A percentile compares a stretch with the other conserved stretches of the same genome.
phyloP scores from a whole-genome alignment of 2,888 invertebrate genomes.

The Campoplex capitator region DNA sequence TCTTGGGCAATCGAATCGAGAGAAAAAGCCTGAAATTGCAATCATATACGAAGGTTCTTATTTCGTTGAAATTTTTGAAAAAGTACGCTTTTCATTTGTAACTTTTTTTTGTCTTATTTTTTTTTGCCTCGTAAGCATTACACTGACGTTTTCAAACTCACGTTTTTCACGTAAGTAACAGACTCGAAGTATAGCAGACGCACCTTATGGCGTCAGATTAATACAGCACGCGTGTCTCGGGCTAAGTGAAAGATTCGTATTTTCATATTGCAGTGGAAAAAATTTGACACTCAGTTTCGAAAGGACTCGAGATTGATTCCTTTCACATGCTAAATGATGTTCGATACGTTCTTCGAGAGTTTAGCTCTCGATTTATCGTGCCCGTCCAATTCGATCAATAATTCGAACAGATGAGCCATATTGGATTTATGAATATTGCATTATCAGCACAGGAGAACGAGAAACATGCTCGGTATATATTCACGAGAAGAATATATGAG shows the following conservation, averaged over 20 bases:
- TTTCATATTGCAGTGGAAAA: background rate
- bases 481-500: constrained; percentile 13
- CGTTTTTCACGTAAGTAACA: constrained; percentile 33
- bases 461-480: constrained; percentile 19
- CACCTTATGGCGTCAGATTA: constrained; percentile 52
- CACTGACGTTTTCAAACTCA: background rate
- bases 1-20: constrained; percentile 17
- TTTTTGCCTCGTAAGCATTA: background rate
- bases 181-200: background rate
- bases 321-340: background rate
- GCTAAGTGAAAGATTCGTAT: background rate
- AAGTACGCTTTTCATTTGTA: background rate
- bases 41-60: background rate
- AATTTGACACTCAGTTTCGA: background rate
- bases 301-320: background rate
- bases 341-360: background rate
- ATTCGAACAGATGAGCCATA: constrained; percentile 72
- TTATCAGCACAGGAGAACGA: constrained; percentile 61
- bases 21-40: constrained; percentile 17
- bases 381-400: constrained; percentile 76
- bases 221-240: constrained; percentile 40
- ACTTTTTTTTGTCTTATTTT: no score
- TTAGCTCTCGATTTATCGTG: constrained; percentile 4
- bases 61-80: background rate
- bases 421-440: constrained; percentile 79